phyloP scores from a whole-genome alignment of 2,888 invertebrate species.

The Charanyca ferruginea region DNA sequence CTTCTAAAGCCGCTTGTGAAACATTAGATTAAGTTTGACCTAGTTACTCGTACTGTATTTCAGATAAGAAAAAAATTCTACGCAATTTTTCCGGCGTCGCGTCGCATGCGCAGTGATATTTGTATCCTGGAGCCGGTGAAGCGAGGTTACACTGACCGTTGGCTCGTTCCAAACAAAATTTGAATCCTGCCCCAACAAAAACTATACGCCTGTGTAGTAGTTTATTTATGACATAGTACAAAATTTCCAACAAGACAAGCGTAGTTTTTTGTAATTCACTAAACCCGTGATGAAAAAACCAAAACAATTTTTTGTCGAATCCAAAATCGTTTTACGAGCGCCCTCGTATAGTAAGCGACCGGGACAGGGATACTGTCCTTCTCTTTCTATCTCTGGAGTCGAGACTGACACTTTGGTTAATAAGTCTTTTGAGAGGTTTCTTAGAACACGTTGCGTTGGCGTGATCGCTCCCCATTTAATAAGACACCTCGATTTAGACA shows the following conservation, averaged over 20 bases:
- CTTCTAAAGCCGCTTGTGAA: conserved; percentile 70
- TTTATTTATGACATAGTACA: conserved; percentile 87
- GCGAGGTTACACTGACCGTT: conserved; percentile 79
- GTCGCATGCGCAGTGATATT: conserved; percentile 54
- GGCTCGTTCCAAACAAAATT: conserved; percentile 78
- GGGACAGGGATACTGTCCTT: conserved; percentile 68
- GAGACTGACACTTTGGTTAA: conserved; percentile 81
- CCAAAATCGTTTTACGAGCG: conserved; percentile 88
- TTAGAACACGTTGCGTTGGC: conserved; percentile 77
- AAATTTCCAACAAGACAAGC: conserved; percentile 83
- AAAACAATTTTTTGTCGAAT: conserved; percentile 88
- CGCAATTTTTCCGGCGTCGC: conserved; percentile 73
- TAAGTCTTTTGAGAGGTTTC: conserved; percentile 83
- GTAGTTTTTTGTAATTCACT: conserved; percentile 74
- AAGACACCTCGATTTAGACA: conserved; percentile 73
- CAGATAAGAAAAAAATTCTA: conserved; percentile 83
- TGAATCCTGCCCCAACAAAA: conserved; percentile 80
- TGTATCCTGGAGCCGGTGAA: conserved; percentile 61
- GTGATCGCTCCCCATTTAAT: conserved; percentile 74
- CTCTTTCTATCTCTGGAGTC: conserved; percentile 73
- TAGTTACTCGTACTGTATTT: conserved; percentile 69
- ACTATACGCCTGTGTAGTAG: conserved; percentile 80
- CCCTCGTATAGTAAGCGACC: conserved; percentile 86
- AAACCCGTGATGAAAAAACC: conserved; percentile 83
- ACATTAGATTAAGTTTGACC: conserved; percentile 82